A percentile compares a stretch with the other conserved stretches of the same genome.
Evolutionary conservation across 2,797 vertebrate species (phyloP).

Genomic region (Eidolon dupreanum): DNA sequence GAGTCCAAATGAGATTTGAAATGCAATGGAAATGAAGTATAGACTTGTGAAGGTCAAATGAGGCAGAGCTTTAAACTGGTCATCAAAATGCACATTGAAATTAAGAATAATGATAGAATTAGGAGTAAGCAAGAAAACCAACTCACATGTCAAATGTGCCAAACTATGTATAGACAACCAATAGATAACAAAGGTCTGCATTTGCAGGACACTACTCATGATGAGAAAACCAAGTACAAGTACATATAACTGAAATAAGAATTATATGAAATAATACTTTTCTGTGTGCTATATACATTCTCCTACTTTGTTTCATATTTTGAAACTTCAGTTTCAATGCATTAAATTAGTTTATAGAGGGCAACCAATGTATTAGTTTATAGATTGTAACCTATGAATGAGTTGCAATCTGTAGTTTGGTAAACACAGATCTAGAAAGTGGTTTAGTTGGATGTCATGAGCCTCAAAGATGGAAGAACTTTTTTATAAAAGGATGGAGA

Average conservation of each 20-base stretch:
- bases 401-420: background rate
- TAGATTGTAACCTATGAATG: background rate
- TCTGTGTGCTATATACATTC: background rate
- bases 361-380: too few species aligned
- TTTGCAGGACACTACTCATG: background rate
- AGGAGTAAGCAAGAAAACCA: background rate
- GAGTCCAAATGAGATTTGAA: conserved; percentile 37
- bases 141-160: background rate
- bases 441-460: background rate
- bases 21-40: conserved; percentile 14
- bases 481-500: background rate
- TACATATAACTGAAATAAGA: background rate
- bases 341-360: background rate
- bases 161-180: background rate
- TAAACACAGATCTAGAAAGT: background rate
- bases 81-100: background rate
- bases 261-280: background rate
- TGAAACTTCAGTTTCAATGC: background rate
- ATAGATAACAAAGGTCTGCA: background rate
- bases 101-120: conserved; percentile 8
- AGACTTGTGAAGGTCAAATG: background rate
- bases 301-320: background rate
- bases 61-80: background rate
- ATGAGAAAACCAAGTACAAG: background rate
- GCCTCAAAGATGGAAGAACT: background rate